Base-by-base conservation (phyloP, 2,888 invertebrate genomes). In the Parnassius apollo region DNA sequence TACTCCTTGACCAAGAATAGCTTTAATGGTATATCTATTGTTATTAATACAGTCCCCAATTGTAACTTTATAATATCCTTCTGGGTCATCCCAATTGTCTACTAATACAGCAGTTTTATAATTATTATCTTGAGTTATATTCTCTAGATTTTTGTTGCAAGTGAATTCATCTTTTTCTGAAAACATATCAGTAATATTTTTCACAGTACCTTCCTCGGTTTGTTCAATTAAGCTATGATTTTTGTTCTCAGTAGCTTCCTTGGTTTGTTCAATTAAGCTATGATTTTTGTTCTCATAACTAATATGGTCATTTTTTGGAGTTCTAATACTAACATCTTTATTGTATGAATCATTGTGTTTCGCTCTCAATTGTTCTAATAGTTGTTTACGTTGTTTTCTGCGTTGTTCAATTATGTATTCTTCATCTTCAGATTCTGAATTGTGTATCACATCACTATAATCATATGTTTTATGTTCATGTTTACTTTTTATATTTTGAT, bases 51-150 rank as follows among this genome's bases (percentile, higher is more conserved):
- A 82, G 91, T 99, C 99, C 11, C 99, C 98, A 75, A 98, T 96
- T 72, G 97, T 94, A 42, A 99, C 97, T 66, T 96, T 92, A 82
- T 99, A 99, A 86, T 99, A 99, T 54, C 99, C 99, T 85, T 99
- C 99, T 4, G 97, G 95, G 92, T 99, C 99, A 85, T 99, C 99
- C 98, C 99, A 99, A 84, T 99, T 99, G 83, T 99, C 99, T 7
- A 96, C 97, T 67, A 97, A 95, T 12, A 97, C 97, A 86, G 97
- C 96, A 82, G 98, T 98, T 64, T 93, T 92, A 66, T 94, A 94
- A 67, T 75, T 77, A 53, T 79, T 77, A 62, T 75, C 76, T 67
- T 81, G 80, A 57, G 69, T 75, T 9, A 77, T 73, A 66, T 73
- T 75, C 59, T 83, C 80, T 3, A 69, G 65, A 46, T 62, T 66